A percentile compares a stretch with the other conserved stretches of the same genome.
phyloP scores from a whole-genome alignment of 1,140 invertebrate genomes.

The Choristoneura fumiferana region DNA sequence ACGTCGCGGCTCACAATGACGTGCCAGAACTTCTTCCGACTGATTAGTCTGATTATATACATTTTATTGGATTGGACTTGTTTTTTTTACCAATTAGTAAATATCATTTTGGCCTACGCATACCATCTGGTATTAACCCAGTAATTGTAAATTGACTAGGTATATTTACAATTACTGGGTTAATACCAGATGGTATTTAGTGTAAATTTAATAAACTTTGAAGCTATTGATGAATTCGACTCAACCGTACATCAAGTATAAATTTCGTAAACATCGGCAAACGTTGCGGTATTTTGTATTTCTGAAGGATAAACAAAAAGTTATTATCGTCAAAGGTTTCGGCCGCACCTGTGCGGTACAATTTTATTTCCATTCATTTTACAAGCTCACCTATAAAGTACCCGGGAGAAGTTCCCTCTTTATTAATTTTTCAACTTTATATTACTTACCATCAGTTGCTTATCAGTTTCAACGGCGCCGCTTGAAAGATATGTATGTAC shows the following conservation, averaged over 20 bases:
- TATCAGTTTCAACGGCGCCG: conserved; percentile 42
- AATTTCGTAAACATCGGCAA: conserved; percentile 6
- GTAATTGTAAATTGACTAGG: no score
- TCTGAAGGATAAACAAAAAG: conserved; percentile 61
- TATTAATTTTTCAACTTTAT: conserved; percentile 78
- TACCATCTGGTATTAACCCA: no score
- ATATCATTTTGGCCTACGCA: no score
- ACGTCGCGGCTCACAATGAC: neutral
- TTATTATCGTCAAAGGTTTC: conserved; percentile 75
- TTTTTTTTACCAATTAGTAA: no score
- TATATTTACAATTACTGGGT: no score
- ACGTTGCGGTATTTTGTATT: conserved; percentile 33
- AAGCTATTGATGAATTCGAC: no score
- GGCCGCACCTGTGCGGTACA: conserved; percentile 72
- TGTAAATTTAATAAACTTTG: no score
- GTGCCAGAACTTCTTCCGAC: neutral
- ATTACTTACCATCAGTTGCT: conserved; percentile 68
- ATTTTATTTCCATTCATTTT: conserved; percentile 77
- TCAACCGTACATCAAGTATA: no score
- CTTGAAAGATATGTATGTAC: conserved; percentile 19
- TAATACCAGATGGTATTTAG: no score
- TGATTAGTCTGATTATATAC: no score
- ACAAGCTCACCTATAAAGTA: conserved; percentile 73
- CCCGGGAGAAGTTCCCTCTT: conserved; percentile 68
- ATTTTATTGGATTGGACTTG: no score